A percentile compares a stretch with the other conserved stretches of the same genome.
These are phyloP conservation scores for Plagodis dolabraria DNA, from an alignment of 2,888 invertebrate species.

Conservation along the genomic window DNA sequence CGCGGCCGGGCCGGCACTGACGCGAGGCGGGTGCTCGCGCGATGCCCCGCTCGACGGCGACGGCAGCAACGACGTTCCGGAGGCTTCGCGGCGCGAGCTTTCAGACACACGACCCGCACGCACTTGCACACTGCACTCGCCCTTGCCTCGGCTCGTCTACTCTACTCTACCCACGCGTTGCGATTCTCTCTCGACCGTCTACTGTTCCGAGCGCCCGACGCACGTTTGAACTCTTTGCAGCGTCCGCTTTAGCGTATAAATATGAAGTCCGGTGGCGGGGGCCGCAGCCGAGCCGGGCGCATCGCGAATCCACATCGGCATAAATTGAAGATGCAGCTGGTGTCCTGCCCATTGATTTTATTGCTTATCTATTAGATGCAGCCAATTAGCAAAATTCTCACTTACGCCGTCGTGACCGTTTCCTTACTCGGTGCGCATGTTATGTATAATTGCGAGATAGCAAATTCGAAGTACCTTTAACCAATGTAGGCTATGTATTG, in stretches of 20 bases:
- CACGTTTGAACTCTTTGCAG: constrained; percentile 83
- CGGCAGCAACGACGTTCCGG: constrained; percentile 51
- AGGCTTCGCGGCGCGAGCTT: constrained; percentile 83
- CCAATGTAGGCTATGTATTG: constrained; percentile 33
- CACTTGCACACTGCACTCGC: constrained; percentile 84
- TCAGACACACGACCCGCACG: constrained; percentile 81
- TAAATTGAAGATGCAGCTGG: constrained; percentile 81
- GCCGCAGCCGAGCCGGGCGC: constrained; percentile 76
- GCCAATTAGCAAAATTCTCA: constrained; percentile 79
- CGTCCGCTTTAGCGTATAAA: constrained; percentile 82
- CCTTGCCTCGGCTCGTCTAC: constrained; percentile 55
- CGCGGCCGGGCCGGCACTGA: constrained; percentile 85
- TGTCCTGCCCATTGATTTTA: constrained; percentile 82
- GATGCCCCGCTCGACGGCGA: constrained; percentile 35
- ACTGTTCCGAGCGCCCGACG: constrained; percentile 81
- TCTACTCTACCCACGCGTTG: constrained; percentile 72
- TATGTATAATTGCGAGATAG: constrained; percentile 56
- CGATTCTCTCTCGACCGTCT: constrained; percentile 82
- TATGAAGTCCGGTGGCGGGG: constrained; percentile 83
- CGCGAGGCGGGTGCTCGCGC: constrained; percentile 63
- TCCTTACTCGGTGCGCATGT: constrained; percentile 65
- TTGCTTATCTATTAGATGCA: constrained; percentile 77
- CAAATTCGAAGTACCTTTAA: constrained; percentile 44
- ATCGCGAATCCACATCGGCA: constrained; percentile 81
- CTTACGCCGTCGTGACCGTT: constrained; percentile 66